A percentile compares a stretch with the other conserved stretches of the same genome.
Conservation (phyloP, 2,113 vertebrate species). For the Ceyx melanurus region DNA sequence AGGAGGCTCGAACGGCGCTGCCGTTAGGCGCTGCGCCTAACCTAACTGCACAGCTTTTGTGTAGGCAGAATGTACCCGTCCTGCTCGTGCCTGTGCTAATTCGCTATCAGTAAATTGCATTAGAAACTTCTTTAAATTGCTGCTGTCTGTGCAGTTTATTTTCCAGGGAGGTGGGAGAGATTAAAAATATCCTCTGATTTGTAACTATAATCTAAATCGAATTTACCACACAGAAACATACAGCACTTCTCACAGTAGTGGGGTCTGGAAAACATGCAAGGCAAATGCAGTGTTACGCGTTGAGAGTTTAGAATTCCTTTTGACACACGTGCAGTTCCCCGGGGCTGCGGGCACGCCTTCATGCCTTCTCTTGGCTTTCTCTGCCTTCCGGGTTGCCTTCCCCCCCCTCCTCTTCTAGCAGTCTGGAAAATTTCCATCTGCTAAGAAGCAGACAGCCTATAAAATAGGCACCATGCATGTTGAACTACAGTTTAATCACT, state of each 20-base stretch:
- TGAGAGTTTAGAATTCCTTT: not conserved
- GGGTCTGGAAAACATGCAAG: not conserved
- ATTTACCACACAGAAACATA: not conserved
- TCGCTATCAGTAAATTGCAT: not conserved
- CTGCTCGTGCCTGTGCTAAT: not conserved
- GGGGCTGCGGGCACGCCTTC: not conserved
- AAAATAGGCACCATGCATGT: not conserved
- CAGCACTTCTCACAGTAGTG: not conserved
- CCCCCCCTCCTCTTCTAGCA: not conserved
- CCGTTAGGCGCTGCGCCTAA: not conserved
- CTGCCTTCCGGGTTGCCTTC: not conserved
- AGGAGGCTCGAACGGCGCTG: not conserved
- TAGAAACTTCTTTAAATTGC: not conserved
- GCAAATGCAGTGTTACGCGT: not conserved
- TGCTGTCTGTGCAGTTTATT: not conserved
- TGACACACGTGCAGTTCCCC: not conserved
- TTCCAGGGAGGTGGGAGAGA: not conserved
- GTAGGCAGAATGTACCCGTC: rapidly evolving
- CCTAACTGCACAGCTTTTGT: not conserved
- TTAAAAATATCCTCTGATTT: not conserved
- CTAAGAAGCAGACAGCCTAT: not conserved
- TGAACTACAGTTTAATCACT: not conserved
- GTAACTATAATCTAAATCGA: not conserved
- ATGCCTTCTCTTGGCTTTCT: not conserved
- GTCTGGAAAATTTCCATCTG: not conserved